phyloP scores from a whole-genome alignment of 2,797 vertebrate species.

The Cynodonichthys magdalenae region DNA sequence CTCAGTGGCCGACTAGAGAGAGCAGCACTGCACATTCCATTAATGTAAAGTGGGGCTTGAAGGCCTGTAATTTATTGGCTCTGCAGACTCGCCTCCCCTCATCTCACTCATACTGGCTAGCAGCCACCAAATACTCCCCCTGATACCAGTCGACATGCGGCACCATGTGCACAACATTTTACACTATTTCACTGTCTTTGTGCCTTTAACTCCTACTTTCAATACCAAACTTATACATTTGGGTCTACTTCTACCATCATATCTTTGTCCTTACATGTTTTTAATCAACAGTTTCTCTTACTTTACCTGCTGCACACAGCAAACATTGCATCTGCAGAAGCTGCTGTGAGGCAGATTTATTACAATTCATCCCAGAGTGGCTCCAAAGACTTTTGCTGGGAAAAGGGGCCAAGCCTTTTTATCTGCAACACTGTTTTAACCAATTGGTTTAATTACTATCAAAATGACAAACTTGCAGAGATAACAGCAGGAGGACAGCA shows the following conservation, averaged over 20 bases:
- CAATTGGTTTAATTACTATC: conserved; percentile 72
- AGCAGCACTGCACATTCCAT: conserved; percentile 78
- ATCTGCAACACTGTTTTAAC: conserved; percentile 61
- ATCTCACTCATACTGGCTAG: conserved; percentile 78
- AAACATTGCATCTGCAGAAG: conserved; percentile 24
- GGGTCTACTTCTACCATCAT: conserved; percentile 10
- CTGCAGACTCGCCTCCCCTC: conserved; percentile 79
- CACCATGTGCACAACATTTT: conserved; percentile 62
- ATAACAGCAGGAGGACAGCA: conserved; percentile 40
- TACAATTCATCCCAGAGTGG: conserved; percentile 29
- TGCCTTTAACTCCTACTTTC: conserved; percentile 28
- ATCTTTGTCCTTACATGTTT: conserved; percentile 16
- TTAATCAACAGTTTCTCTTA: conserved; percentile 4
- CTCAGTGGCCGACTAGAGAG: conserved; percentile 69
- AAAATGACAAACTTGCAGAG: conserved; percentile 51
- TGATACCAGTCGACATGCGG: conserved; percentile 66
- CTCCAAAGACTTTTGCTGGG: conserved; percentile 24
- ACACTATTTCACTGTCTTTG: conserved; percentile 53
- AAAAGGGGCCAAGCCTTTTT: conserved; percentile 32
- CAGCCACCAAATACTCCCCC: conserved; percentile 77
- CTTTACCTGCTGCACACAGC: conserved; percentile 11
- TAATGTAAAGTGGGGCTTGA: conserved; percentile 84
- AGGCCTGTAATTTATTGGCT: conserved; percentile 84
- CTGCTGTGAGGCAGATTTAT: conserved; percentile 17
- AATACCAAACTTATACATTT: conserved; percentile 18